Evolutionary conservation across 2,113 vertebrate genomes (phyloP).

Genomic region (Ictalurus furcatus): DNA sequence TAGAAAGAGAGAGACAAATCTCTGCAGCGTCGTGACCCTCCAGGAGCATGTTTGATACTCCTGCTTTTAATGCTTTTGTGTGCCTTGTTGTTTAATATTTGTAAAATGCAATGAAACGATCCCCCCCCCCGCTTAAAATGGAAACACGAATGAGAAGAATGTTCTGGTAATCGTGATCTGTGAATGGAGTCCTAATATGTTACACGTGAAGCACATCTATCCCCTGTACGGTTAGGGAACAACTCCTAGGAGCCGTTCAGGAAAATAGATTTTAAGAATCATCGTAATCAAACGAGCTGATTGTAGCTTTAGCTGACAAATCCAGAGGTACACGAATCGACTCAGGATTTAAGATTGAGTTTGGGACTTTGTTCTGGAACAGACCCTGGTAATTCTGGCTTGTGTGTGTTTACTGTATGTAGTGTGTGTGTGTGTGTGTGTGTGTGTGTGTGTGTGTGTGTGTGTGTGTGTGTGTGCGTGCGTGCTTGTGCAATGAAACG

Average conservation of each 20-base stretch:
- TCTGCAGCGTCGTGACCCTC: background rate
- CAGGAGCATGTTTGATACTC: background rate
- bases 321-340: background rate
- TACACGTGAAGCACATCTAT: constrained; percentile 29
- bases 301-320: background rate
- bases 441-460: too few relatives aligned
- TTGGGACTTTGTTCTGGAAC: background rate
- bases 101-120: constrained; percentile 12
- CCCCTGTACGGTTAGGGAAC: background rate
- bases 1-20: background rate
- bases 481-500: constrained; percentile 1
- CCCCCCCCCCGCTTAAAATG: background rate
- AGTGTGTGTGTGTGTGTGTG: background rate
- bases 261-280: background rate
- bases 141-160: constrained; percentile 15
- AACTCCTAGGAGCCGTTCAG: background rate
- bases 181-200: constrained; percentile 20
- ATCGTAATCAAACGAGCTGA: background rate
- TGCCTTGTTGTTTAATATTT: constrained; percentile 18
- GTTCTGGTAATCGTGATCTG: constrained; percentile 3
- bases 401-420: constrained; percentile 34
- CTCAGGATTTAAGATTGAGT: background rate
- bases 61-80: constrained; percentile 13
- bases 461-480: too few relatives aligned
- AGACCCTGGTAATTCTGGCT: constrained; percentile 10